phyloP scores from a whole-genome alignment of 2,888 invertebrate genomes.

The Dioctria rufipes region DNA sequence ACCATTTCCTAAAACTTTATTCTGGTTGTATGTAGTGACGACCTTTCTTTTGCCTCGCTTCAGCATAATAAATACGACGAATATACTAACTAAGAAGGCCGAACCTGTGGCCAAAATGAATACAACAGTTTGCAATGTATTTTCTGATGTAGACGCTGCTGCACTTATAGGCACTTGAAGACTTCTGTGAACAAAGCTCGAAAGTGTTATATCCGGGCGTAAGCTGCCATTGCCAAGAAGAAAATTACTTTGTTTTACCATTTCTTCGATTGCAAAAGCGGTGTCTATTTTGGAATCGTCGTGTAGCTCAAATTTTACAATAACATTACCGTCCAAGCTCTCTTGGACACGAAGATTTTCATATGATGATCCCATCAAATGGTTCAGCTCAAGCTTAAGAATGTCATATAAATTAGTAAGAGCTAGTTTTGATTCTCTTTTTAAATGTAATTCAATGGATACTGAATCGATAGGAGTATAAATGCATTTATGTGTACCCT shows the following conservation, averaged over 20 bases:
- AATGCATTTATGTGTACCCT: conserved; percentile 75
- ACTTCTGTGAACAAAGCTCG: conserved; percentile 75
- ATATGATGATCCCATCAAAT: conserved; percentile 71
- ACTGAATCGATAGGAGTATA: conserved; percentile 83
- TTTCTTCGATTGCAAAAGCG: conserved; percentile 84
- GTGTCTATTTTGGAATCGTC: conserved; percentile 84
- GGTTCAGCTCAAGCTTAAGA: conserved; percentile 69
- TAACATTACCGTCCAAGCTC: conserved; percentile 72
- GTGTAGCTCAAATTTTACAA: conserved; percentile 77
- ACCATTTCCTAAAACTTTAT: conserved; percentile 59
- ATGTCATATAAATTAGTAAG: conserved; percentile 73
- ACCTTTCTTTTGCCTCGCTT: conserved; percentile 75
- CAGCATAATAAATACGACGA: conserved; percentile 82
- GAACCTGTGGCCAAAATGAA: conserved; percentile 85
- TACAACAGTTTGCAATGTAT: conserved; percentile 80
- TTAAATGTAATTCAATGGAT: conserved; percentile 82
- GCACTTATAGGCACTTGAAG: conserved; percentile 63
- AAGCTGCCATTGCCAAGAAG: conserved; percentile 68
- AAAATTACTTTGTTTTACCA: conserved; percentile 74
- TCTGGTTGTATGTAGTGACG: conserved; percentile 57
- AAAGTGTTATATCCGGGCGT: conserved; percentile 77
- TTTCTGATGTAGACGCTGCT: conserved; percentile 68
- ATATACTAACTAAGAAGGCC: conserved; percentile 84
- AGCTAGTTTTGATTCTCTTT: conserved; percentile 73
- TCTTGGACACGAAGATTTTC: conserved; percentile 74